Conservation (phyloP, 2,888 invertebrate genomes). For the Drosophila antonietae region DNA sequence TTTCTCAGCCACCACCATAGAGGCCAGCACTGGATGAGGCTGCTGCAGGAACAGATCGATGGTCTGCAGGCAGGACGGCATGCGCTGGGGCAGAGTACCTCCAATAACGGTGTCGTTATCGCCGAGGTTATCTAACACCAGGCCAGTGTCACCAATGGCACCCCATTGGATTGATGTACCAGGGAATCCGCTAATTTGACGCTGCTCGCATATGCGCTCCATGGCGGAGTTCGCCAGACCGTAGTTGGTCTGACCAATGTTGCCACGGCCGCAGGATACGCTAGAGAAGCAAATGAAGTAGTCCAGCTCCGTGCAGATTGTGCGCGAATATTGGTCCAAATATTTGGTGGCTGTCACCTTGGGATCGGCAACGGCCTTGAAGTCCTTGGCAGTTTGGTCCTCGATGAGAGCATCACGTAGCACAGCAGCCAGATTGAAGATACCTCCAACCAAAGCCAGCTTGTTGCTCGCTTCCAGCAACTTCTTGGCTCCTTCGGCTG, state of each 20-base stretch:
- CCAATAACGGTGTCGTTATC: conserved; percentile 96
- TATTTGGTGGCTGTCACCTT: conserved; percentile 94
- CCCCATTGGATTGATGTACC: conserved; percentile 99
- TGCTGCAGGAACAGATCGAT: conserved; percentile 96
- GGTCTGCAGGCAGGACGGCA: conserved; percentile 95
- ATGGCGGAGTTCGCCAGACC: conserved; percentile 98
- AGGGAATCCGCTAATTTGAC: conserved; percentile 93
- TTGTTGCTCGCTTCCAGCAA: conserved; percentile 88
- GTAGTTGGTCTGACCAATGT: conserved; percentile 98
- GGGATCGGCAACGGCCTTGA: conserved; percentile 91
- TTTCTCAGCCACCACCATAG: conserved; percentile 95
- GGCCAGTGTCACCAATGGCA: conserved; percentile 98
- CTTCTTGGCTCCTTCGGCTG: conserved; percentile 87
- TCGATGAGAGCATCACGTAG: conserved; percentile 94
- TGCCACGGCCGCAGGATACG: conserved; percentile 98
- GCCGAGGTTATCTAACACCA: conserved; percentile 95
- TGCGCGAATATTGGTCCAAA: conserved; percentile 92
- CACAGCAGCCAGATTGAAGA: conserved; percentile 98
- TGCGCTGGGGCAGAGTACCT: conserved; percentile 97
- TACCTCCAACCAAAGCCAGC: conserved; percentile 91
- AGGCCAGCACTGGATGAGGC: conserved; percentile 92
- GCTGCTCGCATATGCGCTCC: conserved; percentile 96
- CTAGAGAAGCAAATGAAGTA: conserved; percentile 99
- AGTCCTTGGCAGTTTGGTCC: conserved; percentile 92
- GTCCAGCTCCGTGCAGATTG: conserved; percentile 91